These are phyloP conservation scores for Malthinus flaveolus DNA, from an alignment of 2,888 invertebrate genomes.

Conservation along the genomic window DNA sequence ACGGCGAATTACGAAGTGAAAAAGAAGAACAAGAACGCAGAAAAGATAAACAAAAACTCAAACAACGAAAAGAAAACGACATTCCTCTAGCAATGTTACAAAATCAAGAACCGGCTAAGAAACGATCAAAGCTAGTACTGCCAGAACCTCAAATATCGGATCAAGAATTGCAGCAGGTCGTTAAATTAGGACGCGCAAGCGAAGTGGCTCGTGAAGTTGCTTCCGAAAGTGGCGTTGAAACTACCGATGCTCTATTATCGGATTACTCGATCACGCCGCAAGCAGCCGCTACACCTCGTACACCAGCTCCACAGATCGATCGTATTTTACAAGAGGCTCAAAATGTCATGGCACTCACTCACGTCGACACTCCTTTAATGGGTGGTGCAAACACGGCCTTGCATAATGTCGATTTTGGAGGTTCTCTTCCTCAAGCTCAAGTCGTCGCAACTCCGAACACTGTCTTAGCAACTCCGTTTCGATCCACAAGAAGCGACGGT, in stretches of 20 bases:
- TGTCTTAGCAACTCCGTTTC: slow-evolving; percentile 84
- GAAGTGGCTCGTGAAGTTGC: slow-evolving; percentile 90
- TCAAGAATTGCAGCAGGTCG: slow-evolving; percentile 87
- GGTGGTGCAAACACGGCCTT: slow-evolving; percentile 95
- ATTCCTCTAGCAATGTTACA: slow-evolving; percentile 88
- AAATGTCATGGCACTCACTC: slow-evolving; percentile 97
- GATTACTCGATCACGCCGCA: slow-evolving; percentile 85
- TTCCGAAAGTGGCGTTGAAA: slow-evolving; percentile 73
- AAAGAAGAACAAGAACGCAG: slow-evolving; percentile 91
- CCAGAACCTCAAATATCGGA: slow-evolving; percentile 98
- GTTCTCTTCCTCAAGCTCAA: slow-evolving; percentile 75
- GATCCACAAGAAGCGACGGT: slow-evolving; percentile 69
- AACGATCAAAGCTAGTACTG: slow-evolving; percentile 92
- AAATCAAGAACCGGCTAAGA: slow-evolving; percentile 86
- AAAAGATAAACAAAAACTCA: slow-evolving; percentile 94
- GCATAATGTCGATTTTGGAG: slow-evolving; percentile 85
- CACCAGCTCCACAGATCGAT: slow-evolving; percentile 84
- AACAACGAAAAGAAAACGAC: slow-evolving; percentile 94
- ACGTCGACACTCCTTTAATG: slow-evolving; percentile 96
- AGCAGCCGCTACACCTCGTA: slow-evolving; percentile 75
- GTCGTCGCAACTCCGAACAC: slow-evolving; percentile 86
- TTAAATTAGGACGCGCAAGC: slow-evolving; percentile 87
- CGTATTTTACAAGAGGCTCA: slow-evolving; percentile 92
- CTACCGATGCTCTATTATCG: slow-evolving; percentile 85
- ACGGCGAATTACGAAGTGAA: slow-evolving; percentile 88